Conservation (phyloP, 2,888 invertebrate species). For the Cryptocephalus primarius region DNA sequence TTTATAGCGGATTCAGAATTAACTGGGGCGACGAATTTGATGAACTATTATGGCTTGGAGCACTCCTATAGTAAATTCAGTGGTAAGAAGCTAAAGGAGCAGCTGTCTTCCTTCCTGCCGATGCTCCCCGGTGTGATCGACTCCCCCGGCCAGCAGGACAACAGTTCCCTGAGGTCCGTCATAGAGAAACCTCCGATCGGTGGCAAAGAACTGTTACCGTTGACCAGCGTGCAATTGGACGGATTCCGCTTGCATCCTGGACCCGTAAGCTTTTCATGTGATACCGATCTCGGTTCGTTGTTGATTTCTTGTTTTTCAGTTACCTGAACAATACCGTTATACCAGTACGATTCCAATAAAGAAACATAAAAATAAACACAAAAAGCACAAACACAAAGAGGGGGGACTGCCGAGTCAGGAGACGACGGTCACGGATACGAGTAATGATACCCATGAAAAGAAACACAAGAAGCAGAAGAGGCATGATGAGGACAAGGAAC, state of each 20-base stretch:
- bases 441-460: conserved; percentile 80
- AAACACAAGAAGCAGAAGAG: conserved; percentile 91
- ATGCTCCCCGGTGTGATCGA: conserved; percentile 92
- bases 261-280: conserved; percentile 43
- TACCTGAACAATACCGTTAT: conserved; percentile 91
- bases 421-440: conserved; percentile 51
- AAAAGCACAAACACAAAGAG: conserved; percentile 88
- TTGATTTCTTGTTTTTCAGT: conserved; percentile 36
- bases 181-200: conserved; percentile 93
- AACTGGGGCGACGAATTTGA: conserved; percentile 93
- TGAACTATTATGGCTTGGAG: conserved; percentile 92
- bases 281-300: neutral
- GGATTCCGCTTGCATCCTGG: conserved; percentile 94
- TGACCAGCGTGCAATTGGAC: conserved; percentile 79
- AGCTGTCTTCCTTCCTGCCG: conserved; percentile 88
- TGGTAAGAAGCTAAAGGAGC: conserved; percentile 91
- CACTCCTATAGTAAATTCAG: conserved; percentile 97
- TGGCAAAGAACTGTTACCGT: conserved; percentile 78
- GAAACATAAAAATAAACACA: conserved; percentile 91
- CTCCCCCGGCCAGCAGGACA: conserved; percentile 77
- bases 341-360: conserved; percentile 85
- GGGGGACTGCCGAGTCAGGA: conserved; percentile 70
- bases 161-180: conserved; percentile 82
- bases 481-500: conserved; percentile 87
- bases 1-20: conserved; percentile 76